These are phyloP conservation scores for Chironomus tentans DNA, from an alignment of 2,888 invertebrate genomes.

Conservation along the genomic window DNA sequence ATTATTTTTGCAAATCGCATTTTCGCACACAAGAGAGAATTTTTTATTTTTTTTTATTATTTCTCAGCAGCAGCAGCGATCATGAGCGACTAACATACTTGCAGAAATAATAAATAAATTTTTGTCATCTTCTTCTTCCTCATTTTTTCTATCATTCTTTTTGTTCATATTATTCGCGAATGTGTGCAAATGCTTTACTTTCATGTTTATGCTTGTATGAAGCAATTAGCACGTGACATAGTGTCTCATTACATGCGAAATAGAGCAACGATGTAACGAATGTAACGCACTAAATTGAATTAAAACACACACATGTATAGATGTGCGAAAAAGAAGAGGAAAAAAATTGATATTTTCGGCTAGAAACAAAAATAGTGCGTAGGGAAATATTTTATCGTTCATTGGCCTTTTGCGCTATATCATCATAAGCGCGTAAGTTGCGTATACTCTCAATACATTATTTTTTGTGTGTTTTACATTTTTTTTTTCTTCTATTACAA, in stretches of 20 bases:
- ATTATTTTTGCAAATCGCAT: neutral
- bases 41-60: no score
- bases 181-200: neutral
- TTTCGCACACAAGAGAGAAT: neutral
- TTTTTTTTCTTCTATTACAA: neutral
- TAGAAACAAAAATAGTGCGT: conserved; percentile 10
- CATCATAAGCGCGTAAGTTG: neutral
- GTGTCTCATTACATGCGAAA: neutral
- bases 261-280: neutral
- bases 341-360: neutral
- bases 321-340: neutral
- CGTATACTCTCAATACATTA: neutral
- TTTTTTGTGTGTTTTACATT: neutral
- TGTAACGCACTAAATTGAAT: neutral
- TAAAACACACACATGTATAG: neutral
- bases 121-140: neutral
- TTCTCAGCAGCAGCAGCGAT: no score
- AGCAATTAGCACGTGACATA: conserved; percentile 20
- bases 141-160: neutral
- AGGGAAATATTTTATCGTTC: conserved; percentile 22
- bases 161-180: no score
- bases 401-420: conserved; percentile 13
- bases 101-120: neutral
- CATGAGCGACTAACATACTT: neutral
- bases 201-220: conserved; percentile 2